Conservation (phyloP, 2,113 vertebrate genomes). For the Canis aureus region DNA sequence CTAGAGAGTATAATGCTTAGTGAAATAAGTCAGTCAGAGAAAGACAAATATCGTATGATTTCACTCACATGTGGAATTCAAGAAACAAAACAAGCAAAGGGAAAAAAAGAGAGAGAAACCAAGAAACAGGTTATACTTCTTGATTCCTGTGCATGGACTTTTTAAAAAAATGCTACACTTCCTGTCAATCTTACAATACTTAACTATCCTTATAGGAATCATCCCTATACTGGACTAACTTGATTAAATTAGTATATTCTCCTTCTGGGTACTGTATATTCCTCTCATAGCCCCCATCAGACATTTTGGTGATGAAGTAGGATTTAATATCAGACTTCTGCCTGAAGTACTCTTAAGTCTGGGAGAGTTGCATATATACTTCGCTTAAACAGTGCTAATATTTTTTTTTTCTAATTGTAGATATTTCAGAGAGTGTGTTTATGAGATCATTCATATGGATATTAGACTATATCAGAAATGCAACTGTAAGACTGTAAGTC, state of each 20-base stretch:
- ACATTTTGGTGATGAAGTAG: not conserved
- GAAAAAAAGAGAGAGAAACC: not conserved
- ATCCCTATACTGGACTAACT: not conserved
- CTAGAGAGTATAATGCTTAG: not conserved
- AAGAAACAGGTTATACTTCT: not conserved
- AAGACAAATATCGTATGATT: not conserved
- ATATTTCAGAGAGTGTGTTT: not conserved
- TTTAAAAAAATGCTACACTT: not conserved
- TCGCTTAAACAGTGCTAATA: not conserved
- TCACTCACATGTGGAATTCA: not conserved
- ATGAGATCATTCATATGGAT: not conserved
- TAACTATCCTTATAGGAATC: not conserved
- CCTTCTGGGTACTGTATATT: not conserved
- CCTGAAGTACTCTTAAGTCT: not conserved
- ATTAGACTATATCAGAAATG: not conserved
- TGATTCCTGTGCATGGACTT: not conserved
- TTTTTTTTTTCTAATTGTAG: not conserved
- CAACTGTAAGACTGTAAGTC: not conserved
- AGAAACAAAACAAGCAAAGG: not conserved
- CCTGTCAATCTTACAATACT: not conserved
- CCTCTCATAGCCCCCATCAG: not conserved
- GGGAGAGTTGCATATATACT: not conserved
- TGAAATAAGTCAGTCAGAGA: not conserved
- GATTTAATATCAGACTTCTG: not conserved
- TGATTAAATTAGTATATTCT: not conserved